phyloP scores from a whole-genome alignment of 2,797 vertebrate species.

The Spondyliosoma cantharus region DNA sequence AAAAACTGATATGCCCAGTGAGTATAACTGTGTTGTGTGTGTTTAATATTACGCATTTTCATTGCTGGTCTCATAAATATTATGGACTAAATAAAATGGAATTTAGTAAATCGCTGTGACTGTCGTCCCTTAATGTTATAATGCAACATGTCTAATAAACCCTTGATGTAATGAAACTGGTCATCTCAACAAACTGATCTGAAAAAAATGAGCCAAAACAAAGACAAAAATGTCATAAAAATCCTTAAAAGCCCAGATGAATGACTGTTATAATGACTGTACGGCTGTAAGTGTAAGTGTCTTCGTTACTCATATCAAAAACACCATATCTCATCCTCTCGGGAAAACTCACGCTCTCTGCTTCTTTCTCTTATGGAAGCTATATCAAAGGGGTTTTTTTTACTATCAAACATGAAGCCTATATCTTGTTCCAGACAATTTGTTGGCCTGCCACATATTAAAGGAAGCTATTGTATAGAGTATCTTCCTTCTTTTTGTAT shows the following conservation, averaged over 20 bases:
- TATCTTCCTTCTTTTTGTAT: conserved; percentile 54
- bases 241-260: conserved; percentile 56
- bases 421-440: conserved; percentile 50
- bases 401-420: conserved; percentile 39
- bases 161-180: background rate
- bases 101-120: background rate
- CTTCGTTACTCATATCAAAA: conserved; percentile 25
- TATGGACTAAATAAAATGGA: background rate
- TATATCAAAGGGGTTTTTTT: conserved; percentile 29
- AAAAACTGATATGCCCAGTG: too few relatives aligned
- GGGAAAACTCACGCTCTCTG: background rate
- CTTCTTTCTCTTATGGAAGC: conserved; percentile 27
- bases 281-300: conserved; percentile 22
- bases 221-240: conserved; percentile 53
- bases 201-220: conserved; percentile 55
- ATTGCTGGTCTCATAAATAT: background rate
- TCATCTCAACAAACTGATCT: conserved; percentile 53
- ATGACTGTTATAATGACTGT: conserved; percentile 67
- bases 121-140: background rate
- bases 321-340: conserved; percentile 16
- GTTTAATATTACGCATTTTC: background rate
- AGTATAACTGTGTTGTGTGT: too few relatives aligned
- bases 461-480: conserved; percentile 58
- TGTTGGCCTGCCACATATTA: conserved; percentile 38
- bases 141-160: background rate